Evolutionary conservation across 1,140 invertebrate genomes (phyloP).

Genomic region (Eupeodes corollae): DNA sequence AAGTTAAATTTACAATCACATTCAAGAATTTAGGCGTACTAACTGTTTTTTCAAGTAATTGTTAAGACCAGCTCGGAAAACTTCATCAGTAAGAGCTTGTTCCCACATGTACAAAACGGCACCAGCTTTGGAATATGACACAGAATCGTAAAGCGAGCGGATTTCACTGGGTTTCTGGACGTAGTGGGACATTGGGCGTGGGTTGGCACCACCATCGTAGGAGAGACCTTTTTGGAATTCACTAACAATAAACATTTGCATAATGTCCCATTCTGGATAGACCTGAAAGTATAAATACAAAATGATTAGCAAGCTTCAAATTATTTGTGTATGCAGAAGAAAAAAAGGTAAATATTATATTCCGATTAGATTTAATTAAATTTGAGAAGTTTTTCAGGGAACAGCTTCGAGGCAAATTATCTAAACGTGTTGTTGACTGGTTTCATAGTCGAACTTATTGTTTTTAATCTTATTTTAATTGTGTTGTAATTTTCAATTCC

Average conservation of each 20-base stretch:
- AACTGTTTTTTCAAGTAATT: conserved; percentile 60
- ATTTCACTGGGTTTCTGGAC: conserved; percentile 63
- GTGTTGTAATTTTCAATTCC: no score
- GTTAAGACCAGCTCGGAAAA: conserved; percentile 69
- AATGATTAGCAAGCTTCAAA: no score
- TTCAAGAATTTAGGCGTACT: no score
- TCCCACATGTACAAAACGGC: conserved; percentile 86
- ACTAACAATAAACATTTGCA: conserved; percentile 65
- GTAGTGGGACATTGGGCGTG: conserved; percentile 63
- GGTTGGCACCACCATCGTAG: conserved; percentile 47
- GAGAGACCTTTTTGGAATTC: conserved; percentile 52
- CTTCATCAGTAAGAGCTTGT: conserved; percentile 71
- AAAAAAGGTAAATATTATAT: no score
- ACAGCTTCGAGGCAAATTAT: no score
- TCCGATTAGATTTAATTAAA: no score
- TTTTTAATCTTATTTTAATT: no score
- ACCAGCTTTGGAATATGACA: conserved; percentile 58
- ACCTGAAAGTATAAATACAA: conserved; percentile 32
- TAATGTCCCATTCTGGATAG: conserved; percentile 58
- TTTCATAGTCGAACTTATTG: no score
- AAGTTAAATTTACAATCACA: no score
- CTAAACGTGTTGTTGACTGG: no score
- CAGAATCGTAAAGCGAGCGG: conserved; percentile 62
- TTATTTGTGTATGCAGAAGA: no score
- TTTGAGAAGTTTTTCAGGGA: no score